Evolutionary conservation across 2,888 invertebrate genomes (phyloP), one percentile per base, ranked within the genome.

Genomic region (Xylocampa areola): DNA sequence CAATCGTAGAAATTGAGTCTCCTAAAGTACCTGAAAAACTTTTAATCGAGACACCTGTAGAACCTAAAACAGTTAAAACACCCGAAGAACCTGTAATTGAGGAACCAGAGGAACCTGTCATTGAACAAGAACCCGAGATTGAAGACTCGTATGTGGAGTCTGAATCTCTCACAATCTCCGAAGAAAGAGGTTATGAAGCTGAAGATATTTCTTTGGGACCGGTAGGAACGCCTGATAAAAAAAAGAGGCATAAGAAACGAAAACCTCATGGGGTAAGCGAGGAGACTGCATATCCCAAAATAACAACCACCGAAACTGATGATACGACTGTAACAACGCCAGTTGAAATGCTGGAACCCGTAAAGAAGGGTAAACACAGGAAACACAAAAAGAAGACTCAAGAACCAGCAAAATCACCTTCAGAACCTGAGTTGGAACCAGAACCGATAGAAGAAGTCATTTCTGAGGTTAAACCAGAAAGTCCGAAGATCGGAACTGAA

Each of bases 111-210:
- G 45, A 52, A 39, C 37, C 52, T 19, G 19, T 44, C 27, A 36
- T 52, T 32, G 37, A 30, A 10, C 49, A 35, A 17, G 44, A 52
- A 39, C 37, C 51, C 14, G 29, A 40, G 19, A 37, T 53, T 25
- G 44, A 70, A 29, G 75, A 85, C 55, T 93, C 95, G 6, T 92
- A 94, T 67, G 80, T 88, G 19, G 94, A 94, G 50, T 92, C 92
- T 48, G 88, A 90, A 43, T 83, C 86, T 30, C 79, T 85, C 29
- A 88, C 92, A 14, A 40, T 74, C 14, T 74, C 73, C 37, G 94
- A 94, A 82, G 96, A 95, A 79, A 93, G 93, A 60, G 97, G 96
- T n/a, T 97, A 97, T 78, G 97, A 97, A 81, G 95, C 96, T 7
- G 97, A 96, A 77, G 95, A 95, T 66, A 91, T 95, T 62, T 95